A percentile compares a stretch with the other conserved stretches of the same genome.
These are phyloP conservation scores for Cyphomyrus discorhynchus DNA, from an alignment of 2,113 vertebrate species.

Conservation along the genomic window DNA sequence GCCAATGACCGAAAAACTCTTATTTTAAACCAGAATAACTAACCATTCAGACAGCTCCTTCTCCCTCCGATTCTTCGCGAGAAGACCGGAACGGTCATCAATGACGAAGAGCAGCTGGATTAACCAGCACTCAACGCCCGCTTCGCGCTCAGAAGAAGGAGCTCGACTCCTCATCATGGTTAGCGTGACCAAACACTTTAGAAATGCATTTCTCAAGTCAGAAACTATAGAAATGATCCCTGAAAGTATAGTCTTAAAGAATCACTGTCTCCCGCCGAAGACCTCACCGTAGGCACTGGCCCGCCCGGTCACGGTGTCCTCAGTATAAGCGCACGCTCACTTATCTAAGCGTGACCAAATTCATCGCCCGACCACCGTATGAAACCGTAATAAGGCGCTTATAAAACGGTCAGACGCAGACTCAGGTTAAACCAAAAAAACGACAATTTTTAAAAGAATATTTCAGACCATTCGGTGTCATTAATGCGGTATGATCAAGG, in stretches of 20 bases:
- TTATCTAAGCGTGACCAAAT: neutral
- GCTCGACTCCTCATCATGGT: slow-evolving; percentile 49
- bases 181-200: slow-evolving; percentile 45
- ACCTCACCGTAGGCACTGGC: neutral
- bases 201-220: slow-evolving; percentile 50
- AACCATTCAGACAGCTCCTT: slow-evolving; percentile 11
- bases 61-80: slow-evolving; percentile 11
- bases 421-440: neutral
- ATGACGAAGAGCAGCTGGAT: slow-evolving; percentile 14
- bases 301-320: neutral
- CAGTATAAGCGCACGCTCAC: neutral
- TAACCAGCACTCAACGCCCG: neutral
- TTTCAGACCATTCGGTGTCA: neutral
- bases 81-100: slow-evolving; percentile 48
- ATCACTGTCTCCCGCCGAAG: accelerated
- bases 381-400: neutral
- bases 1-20: accelerated
- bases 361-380: neutral
- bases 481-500: neutral
- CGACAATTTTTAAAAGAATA: neutral
- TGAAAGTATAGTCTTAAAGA: slow-evolving; percentile 57
- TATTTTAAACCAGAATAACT: neutral
- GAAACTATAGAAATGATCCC: slow-evolving; percentile 60
- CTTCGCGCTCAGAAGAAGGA: slow-evolving; percentile 45
- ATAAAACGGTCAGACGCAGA: neutral